Evolutionary conservation across 1,140 invertebrate species (phyloP).

Genomic region (Arctopsyche grandis): DNA sequence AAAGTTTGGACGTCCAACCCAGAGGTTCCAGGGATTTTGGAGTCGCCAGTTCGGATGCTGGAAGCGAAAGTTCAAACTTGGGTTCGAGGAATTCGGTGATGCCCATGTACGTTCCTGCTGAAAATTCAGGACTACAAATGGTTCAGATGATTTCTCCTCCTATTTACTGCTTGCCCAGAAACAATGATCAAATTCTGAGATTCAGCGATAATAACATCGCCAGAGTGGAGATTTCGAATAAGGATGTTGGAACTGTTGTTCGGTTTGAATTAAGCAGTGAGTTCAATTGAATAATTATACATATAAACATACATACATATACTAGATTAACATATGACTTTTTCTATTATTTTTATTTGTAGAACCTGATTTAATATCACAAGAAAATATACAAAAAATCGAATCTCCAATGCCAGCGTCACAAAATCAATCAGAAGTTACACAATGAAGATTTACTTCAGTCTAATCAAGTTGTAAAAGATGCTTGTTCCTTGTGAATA

Average conservation of each 20-base stretch:
- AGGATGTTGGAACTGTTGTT: slow-evolving; percentile 47
- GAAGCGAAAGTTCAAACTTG: slow-evolving; percentile 1
- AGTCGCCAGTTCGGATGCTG: background rate
- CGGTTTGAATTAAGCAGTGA: slow-evolving; percentile 50
- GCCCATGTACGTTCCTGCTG: background rate
- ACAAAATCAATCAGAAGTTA: background rate
- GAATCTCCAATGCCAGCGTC: background rate
- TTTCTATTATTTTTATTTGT: slow-evolving; percentile 26
- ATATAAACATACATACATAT: background rate
- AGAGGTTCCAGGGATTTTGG: slow-evolving; percentile 17
- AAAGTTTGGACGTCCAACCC: background rate
- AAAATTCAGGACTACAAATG: background rate
- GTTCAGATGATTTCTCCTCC: background rate
- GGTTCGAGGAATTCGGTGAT: slow-evolving; percentile 10
- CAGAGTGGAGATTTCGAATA: slow-evolving; percentile 33
- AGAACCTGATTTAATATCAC: slow-evolving; percentile 50
- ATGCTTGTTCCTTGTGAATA: too few species aligned
- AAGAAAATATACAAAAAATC: slow-evolving; percentile 10
- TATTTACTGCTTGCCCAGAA: background rate
- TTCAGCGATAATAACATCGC: slow-evolving; percentile 30
- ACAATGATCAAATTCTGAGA: slow-evolving; percentile 31
- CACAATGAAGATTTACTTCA: background rate
- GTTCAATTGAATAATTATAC: slow-evolving; percentile 14
- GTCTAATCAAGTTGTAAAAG: too few species aligned
- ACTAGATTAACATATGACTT: background rate